phyloP scores from a whole-genome alignment of 2,113 vertebrate genomes.

The Pogona vitticeps region DNA sequence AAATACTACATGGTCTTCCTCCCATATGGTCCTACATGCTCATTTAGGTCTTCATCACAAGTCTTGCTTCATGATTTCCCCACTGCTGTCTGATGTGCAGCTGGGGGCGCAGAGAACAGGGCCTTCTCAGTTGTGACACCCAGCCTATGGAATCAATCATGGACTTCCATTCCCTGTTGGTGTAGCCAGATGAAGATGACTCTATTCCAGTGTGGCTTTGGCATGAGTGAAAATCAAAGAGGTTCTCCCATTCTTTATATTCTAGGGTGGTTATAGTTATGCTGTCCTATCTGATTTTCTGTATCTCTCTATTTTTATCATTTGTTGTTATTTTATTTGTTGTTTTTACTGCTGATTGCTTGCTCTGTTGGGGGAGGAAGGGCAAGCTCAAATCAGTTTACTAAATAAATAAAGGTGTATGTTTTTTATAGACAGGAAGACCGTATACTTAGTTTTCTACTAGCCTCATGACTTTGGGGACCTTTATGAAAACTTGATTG shows the following conservation, averaged over 20 bases:
- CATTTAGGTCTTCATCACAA: neutral
- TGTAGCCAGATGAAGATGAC: neutral
- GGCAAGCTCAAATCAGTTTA: neutral
- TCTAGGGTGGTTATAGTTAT: neutral
- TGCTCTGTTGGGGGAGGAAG: neutral
- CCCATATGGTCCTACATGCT: neutral
- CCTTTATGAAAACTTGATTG: neutral
- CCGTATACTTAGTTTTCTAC: neutral
- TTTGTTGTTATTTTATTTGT: neutral
- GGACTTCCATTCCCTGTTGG: neutral
- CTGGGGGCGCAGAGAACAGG: neutral
- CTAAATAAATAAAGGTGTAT: neutral
- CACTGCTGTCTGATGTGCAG: neutral
- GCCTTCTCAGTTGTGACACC: neutral
- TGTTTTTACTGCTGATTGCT: neutral
- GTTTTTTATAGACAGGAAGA: neutral
- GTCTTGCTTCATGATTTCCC: neutral
- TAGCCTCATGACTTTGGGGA: neutral
- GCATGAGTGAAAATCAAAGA: neutral
- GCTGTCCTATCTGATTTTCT: too few relatives aligned
- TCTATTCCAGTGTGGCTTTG: neutral
- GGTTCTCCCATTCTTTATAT: neutral
- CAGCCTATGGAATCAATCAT: neutral
- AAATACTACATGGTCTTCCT: neutral
- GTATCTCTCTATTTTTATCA: neutral